Conservation (phyloP, 2,888 invertebrate genomes). For the Cataglyphis cursor region DNA sequence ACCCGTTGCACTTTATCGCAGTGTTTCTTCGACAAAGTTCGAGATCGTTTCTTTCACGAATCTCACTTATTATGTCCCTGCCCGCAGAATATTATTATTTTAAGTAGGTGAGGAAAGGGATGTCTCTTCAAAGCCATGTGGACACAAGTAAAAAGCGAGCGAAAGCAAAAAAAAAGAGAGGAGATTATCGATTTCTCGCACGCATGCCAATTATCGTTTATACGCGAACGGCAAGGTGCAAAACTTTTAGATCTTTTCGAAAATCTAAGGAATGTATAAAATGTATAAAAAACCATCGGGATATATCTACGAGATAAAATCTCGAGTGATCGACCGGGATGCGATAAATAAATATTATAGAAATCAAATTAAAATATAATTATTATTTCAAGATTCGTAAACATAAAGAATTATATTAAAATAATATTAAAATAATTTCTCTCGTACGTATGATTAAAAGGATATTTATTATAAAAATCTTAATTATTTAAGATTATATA, state of each 20-base stretch:
- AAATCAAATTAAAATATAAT: background rate
- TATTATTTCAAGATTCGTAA: background rate
- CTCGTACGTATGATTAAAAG: background rate
- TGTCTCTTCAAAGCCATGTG: slow-evolving; percentile 6
- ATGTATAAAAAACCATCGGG: background rate
- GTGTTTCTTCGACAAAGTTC: background rate
- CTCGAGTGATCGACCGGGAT: background rate
- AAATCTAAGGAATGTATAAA: slow-evolving; percentile 11
- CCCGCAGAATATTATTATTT: slow-evolving; percentile 42
- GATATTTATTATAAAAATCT: background rate
- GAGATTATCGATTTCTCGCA: slow-evolving; percentile 70
- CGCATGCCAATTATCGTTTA: slow-evolving; percentile 61
- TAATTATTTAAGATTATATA: background rate
- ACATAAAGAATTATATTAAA: background rate
- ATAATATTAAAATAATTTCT: background rate
- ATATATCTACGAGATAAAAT: background rate
- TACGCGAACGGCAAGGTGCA: slow-evolving; percentile 49
- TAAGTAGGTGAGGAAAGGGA: background rate
- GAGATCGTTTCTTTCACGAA: background rate
- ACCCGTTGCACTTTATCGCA: background rate
- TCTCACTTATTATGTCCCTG: slow-evolving; percentile 5
- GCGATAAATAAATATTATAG: background rate
- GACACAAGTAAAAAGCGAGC: slow-evolving; percentile 44
- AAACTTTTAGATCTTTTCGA: background rate
- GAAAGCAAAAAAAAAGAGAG: slow-evolving; percentile 44